Conservation (phyloP, 2,113 vertebrate species). For the Gasterosteus nipponicus region DNA sequence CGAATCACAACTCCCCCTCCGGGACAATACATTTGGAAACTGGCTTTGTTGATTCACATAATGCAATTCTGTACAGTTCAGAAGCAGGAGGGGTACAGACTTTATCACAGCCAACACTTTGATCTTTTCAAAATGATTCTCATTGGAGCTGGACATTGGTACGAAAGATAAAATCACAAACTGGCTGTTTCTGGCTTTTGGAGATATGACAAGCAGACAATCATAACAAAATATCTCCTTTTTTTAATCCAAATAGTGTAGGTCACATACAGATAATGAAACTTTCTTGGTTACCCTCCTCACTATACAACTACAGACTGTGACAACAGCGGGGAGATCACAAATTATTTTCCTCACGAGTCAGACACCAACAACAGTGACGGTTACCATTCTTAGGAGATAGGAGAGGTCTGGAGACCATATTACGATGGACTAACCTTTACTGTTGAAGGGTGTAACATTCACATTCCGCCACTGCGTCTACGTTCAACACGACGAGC, state of each 20-base stretch:
- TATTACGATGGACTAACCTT: not conserved
- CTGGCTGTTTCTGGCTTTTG: not conserved
- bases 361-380: not conserved
- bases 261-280: not conserved
- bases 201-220: conserved; percentile 10
- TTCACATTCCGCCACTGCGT: not conserved
- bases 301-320: not conserved
- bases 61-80: conserved; percentile 40
- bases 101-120: conserved; percentile 37
- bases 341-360: not conserved
- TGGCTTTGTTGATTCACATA: conserved; percentile 55
- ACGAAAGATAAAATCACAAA: conserved; percentile 28
- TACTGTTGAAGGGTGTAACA: not conserved
- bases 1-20: conserved; percentile 30
- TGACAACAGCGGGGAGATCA: not conserved
- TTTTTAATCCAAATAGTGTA: not conserved
- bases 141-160: conserved; percentile 26
- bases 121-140: conserved; percentile 30
- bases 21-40: conserved; percentile 21
- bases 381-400: not conserved
- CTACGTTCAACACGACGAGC: not conserved
- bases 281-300: not conserved
- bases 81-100: conserved; percentile 12
- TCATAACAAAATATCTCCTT: not conserved
- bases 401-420: not conserved